A percentile compares a stretch with the other conserved stretches of the same genome.
These are phyloP conservation scores for Pristis pectinata DNA, from an alignment of 2,797 vertebrate genomes.

Conservation along the genomic window DNA sequence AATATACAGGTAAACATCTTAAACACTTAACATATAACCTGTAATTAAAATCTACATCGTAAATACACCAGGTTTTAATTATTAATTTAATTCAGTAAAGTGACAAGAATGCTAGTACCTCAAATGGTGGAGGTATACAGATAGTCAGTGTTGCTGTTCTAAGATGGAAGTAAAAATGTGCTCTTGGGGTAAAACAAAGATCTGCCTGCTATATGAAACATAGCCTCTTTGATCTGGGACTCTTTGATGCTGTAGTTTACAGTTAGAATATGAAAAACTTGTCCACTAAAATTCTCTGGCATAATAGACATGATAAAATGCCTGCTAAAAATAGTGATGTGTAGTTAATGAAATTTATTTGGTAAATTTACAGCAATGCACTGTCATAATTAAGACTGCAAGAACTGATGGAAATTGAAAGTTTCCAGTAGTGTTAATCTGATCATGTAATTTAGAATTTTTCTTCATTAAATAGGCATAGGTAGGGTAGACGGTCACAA, in stretches of 20 bases:
- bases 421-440: neutral
- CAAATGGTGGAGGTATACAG: neutral
- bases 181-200: neutral
- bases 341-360: neutral
- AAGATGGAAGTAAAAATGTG: neutral
- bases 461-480: neutral
- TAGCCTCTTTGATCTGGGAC: neutral
- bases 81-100: neutral
- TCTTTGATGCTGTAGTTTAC: neutral
- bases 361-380: neutral
- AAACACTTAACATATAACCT: neutral
- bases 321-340: neutral
- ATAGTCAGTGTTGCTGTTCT: neutral
- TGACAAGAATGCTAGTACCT: neutral
- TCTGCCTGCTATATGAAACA: neutral
- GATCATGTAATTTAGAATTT: neutral
- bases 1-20: neutral
- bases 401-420: neutral
- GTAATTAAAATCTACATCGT: neutral
- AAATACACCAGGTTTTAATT: neutral
- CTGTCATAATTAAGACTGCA: neutral
- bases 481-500: too few relatives aligned
- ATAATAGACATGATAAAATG: neutral
- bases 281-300: too few relatives aligned
- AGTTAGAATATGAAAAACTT: neutral